A percentile compares a stretch with the other conserved stretches of the same genome.
phyloP scores from a whole-genome alignment of 2,113 vertebrate genomes.

The Sclerurus mexicanus region DNA sequence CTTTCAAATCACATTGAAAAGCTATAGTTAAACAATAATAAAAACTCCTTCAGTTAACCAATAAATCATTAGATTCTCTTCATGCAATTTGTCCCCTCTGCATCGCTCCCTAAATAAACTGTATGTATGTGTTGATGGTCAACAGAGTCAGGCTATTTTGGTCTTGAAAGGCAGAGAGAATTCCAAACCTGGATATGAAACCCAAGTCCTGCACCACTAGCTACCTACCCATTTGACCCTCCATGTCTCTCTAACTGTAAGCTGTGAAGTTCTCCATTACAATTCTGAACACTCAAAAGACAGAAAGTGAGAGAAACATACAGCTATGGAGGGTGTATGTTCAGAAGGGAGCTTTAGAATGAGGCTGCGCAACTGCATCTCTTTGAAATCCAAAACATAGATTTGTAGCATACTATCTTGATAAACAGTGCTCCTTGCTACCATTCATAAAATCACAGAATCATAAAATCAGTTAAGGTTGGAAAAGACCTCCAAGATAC shows the following conservation, averaged over 20 bases:
- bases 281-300: not conserved
- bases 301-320: not conserved
- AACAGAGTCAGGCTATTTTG: not conserved
- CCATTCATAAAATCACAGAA: not conserved
- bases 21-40: not conserved
- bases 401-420: not conserved
- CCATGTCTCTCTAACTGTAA: not conserved
- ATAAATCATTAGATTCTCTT: not conserved
- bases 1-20: not conserved
- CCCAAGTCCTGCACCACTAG: not conserved
- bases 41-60: not conserved
- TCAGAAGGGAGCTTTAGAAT: not conserved
- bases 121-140: not conserved
- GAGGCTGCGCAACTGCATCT: not conserved
- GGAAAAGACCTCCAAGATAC: not conserved
- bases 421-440: not conserved
- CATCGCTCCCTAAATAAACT: not conserved
- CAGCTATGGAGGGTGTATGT: not conserved
- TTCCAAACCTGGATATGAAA: not conserved
- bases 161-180: not conserved
- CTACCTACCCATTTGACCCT: not conserved
- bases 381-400: not conserved
- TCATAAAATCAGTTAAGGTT: not conserved
- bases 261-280: not conserved
- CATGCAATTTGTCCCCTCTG: not conserved